Percentiles rank a stretch among this genome's conserved stretches.
Conservation (phyloP, 2,888 invertebrate genomes). For the Clivina fossor region DNA sequence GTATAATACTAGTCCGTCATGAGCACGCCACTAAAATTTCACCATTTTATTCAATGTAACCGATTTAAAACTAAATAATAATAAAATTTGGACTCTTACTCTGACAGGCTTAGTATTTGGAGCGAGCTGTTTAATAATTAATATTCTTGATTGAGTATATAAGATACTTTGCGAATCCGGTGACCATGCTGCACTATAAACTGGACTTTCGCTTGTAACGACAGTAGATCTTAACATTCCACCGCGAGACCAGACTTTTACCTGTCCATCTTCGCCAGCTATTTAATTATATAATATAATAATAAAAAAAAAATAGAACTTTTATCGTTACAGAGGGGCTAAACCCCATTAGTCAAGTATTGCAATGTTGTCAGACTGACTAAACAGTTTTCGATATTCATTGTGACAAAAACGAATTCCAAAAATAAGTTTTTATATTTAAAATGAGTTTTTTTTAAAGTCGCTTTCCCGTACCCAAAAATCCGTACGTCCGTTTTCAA, state of each 20-base stretch:
- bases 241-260: slow-evolving; percentile 96
- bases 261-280: slow-evolving; percentile 95
- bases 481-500: too few relatives aligned
- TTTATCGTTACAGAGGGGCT: too few relatives aligned
- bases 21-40: slow-evolving; percentile 84
- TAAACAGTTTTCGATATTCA: too few relatives aligned
- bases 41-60: not conserved
- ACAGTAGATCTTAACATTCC: slow-evolving; percentile 91
- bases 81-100: slow-evolving; percentile 51
- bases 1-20: slow-evolving; percentile 89
- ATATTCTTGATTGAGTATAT: slow-evolving; percentile 67
- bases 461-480: too few relatives aligned
- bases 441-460: too few relatives aligned
- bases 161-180: slow-evolving; percentile 70
- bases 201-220: slow-evolving; percentile 75
- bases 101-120: slow-evolving; percentile 72
- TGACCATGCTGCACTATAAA: slow-evolving; percentile 84
- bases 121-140: slow-evolving; percentile 71
- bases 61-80: too few relatives aligned
- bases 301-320: slow-evolving; percentile 28
- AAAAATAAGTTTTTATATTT: too few relatives aligned
- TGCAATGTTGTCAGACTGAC: too few relatives aligned
- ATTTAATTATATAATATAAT: slow-evolving; percentile 36
- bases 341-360: too few relatives aligned
- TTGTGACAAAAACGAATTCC: too few relatives aligned